These are phyloP conservation scores for Dryobota labecula DNA, from an alignment of 2,888 invertebrate species.

Conservation along the genomic window DNA sequence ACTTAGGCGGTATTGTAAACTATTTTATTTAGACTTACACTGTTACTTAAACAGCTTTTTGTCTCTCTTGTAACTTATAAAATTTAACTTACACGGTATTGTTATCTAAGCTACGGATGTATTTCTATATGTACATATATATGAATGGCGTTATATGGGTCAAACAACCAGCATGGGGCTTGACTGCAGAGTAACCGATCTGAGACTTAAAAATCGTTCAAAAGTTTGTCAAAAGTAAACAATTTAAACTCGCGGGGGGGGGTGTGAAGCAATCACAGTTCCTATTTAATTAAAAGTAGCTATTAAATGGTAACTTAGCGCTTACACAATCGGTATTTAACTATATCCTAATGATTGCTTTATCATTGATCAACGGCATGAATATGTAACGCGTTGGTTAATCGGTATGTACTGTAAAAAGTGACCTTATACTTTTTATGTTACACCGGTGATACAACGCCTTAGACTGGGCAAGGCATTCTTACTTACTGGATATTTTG, in stretches of 20 bases:
- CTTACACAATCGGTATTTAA: slow-evolving; percentile 46
- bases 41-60: no score
- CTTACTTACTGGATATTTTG: background rate
- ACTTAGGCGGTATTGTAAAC: no score
- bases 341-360: slow-evolving; percentile 52
- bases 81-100: no score
- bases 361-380: slow-evolving; percentile 36
- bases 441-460: background rate
- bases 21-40: no score
- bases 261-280: slow-evolving; percentile 25
- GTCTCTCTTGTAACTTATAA: no score
- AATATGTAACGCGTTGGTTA: slow-evolving; percentile 25
- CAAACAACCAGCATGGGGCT: background rate
- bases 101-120: no score
- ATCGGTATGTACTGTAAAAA: slow-evolving; percentile 33
- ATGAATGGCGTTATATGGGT: background rate
- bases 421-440: slow-evolving; percentile 33
- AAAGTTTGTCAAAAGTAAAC: background rate
- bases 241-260: no score
- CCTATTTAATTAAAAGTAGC: background rate
- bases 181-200: background rate
- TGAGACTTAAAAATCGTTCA: background rate
- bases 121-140: background rate
- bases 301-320: slow-evolving; percentile 11
- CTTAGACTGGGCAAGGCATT: background rate